Evolutionary conservation across 2,888 invertebrate species (phyloP).

Genomic region (Lepetodrilus schrolli): DNA sequence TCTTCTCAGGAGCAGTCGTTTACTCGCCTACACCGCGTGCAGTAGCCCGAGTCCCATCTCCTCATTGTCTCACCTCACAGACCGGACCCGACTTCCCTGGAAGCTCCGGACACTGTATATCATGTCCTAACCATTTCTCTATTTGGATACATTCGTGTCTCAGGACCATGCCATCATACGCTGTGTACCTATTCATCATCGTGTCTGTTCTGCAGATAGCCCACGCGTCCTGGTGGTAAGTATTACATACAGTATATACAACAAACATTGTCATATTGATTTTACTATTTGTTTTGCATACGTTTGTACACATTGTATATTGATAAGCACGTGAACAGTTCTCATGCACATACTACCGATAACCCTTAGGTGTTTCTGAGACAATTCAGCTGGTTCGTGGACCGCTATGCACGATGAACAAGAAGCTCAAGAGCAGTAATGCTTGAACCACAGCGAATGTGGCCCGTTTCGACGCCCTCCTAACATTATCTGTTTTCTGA

Average conservation of each 20-base stretch:
- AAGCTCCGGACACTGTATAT: not conserved
- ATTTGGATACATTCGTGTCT: slow-evolving; percentile 14
- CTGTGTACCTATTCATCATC: slow-evolving; percentile 36
- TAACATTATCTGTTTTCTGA: slow-evolving; percentile 1
- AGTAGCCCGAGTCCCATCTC: not conserved
- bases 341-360: too few relatives aligned
- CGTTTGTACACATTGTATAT: too few relatives aligned
- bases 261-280: too few relatives aligned
- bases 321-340: too few relatives aligned
- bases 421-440: slow-evolving; percentile 6
- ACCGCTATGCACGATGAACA: too few relatives aligned
- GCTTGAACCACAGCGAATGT: too few relatives aligned
- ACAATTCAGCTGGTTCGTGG: too few relatives aligned
- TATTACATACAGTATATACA: slow-evolving; percentile 18
- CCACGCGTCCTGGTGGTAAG: slow-evolving; percentile 62
- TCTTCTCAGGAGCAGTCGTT: not conserved
- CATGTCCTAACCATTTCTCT: slow-evolving; percentile 1
- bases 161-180: slow-evolving; percentile 11
- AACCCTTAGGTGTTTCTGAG: too few relatives aligned
- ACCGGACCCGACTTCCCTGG: not conserved
- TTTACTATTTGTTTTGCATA: too few relatives aligned
- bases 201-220: slow-evolving; percentile 47
- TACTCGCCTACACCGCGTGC: not conserved
- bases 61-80: not conserved
- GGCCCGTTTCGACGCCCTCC: not conserved